Evolutionary conservation across 2,113 vertebrate genomes (phyloP), one percentile per base, ranked within the genome.

Genomic region (Nothocercus julius): DNA sequence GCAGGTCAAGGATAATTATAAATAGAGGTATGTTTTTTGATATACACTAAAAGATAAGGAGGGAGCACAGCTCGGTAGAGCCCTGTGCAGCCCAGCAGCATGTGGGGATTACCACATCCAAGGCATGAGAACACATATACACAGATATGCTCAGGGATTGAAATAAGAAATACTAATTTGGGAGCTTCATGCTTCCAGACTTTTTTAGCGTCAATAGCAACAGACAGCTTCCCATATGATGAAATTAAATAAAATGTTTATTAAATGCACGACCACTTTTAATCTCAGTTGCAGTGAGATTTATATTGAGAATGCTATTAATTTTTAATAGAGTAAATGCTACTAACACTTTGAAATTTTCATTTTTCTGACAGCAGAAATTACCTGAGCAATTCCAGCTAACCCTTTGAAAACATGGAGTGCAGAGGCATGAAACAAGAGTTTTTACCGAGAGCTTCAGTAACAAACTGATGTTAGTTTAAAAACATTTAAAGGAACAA

Each of bases 21-120:
- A 83, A 82, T 92, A 72, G 40, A 44, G 28, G 30, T 66, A 59
- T 34, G 67, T 22, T 63, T 92, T 82, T 78, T 82, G 53, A 78
- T 74, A 76, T 5, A 44, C 3, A 4, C 4, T 28, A 79, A 90
- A 64, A 44, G 36, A 20, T 19, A 69, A 89, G 78, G 21, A 80
- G 67, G 70, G 93, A 92, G 61, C 66, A 91, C n/a, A 89, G 77
- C 78, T 27, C 27, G 64, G 74, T 47, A 78, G 85, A 94, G 38
- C 28, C 72, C 91, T 0, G 5, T 81, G 53, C 1, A 1, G 69
- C 79, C 85, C 69, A 78, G 34, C 56, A 82, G 76, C 69, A 32
- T 21, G 69, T 36, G 40, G 28, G 51, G 53, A 47, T 83, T 76
- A 82, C 51, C 73, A 67, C 7, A 70, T 25, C 64, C 86, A 64